These are phyloP conservation scores for Brotula barbata DNA, from an alignment of 2,797 vertebrate species.

Conservation along the genomic window DNA sequence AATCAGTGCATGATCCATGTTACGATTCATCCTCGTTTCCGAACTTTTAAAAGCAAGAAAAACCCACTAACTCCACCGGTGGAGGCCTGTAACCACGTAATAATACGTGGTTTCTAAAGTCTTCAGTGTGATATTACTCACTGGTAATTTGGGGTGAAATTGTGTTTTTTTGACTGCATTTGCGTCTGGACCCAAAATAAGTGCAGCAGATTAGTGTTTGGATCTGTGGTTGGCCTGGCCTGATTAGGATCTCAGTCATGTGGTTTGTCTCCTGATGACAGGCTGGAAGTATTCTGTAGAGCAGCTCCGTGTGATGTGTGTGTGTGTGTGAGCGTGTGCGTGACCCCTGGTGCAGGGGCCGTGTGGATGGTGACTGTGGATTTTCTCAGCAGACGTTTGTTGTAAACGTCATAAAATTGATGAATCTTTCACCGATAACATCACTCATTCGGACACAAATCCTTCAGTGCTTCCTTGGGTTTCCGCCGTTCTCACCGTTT, in stretches of 20 bases:
- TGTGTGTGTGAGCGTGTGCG: constrained; percentile 5
- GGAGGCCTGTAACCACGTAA: not conserved
- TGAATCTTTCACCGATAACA: not conserved
- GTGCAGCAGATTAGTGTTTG: constrained; percentile 19
- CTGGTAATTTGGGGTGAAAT: constrained; percentile 11
- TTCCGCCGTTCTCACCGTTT: not conserved
- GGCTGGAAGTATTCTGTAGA: constrained; percentile 17
- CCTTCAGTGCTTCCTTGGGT: not conserved
- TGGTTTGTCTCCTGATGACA: constrained; percentile 36
- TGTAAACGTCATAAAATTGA: not conserved
- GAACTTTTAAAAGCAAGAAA: not conserved
- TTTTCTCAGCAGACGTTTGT: not conserved
- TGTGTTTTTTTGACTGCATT: constrained; percentile 11
- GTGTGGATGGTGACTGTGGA: not conserved
- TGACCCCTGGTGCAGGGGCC: not conserved
- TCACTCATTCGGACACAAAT: not conserved
- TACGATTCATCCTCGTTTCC: constrained; percentile 2
- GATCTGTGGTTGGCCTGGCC: constrained; percentile 31
- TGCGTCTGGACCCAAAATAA: constrained; percentile 38
- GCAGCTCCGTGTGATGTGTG: not conserved
- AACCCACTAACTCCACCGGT: not conserved
- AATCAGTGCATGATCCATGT: not conserved
- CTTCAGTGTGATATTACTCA: not conserved
- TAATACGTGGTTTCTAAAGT: not conserved
- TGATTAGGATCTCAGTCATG: constrained; percentile 44